Base-by-base conservation (phyloP, 2,113 vertebrate genomes). In the Synchiropus splendidus region DNA sequence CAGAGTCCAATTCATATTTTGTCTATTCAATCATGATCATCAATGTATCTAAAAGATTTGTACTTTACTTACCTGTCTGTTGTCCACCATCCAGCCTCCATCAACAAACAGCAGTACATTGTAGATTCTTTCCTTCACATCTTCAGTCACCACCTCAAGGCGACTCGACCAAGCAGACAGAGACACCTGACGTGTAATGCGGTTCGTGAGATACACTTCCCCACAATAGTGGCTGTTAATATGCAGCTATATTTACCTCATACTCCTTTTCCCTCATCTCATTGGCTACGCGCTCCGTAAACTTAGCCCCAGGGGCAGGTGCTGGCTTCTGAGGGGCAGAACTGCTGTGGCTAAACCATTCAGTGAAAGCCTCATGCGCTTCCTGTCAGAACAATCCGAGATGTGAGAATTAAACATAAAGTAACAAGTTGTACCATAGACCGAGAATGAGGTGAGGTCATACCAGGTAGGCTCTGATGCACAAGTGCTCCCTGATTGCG, bases 21-120 rank as follows among this genome's bases (percentile, higher is more conserved):
- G 2, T 17, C 11, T 2, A 12, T 16, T 18, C 5, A 12, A 10
- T 39, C 1, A 12, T 15, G n/a, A 6, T 12, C 3, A 36, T 6
- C 1, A 11, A n/a, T 18, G 21, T 12, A 6, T n/a, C n/a, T n/a
- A n/a, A n/a, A n/a, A 1, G 9, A 5, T 1, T 39, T 5, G 16
- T 2, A 1, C 9, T 41, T 16, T 12, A 9, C 42, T 79, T 61
- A 98, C 94, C 89, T 92, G 85, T 88, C 89, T 84, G 59, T 89
- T 90, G 58, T 99, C 95, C 10, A 97, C 89, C 94, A 99, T 95
- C 95, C 95, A 99, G 21, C 95, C 95, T 67, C 95, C 95, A 17
- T 99, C 90, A 2, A 98, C 92, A 43, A 99, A 99, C 35, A 99
- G 82, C 53, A 99, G 80, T 54, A 99, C 95, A 3, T 99, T 98